Evolutionary conservation across 2,888 invertebrate species (phyloP), one percentile per base, ranked within the genome.

Genomic region (Agonopterix subpropinquella): DNA sequence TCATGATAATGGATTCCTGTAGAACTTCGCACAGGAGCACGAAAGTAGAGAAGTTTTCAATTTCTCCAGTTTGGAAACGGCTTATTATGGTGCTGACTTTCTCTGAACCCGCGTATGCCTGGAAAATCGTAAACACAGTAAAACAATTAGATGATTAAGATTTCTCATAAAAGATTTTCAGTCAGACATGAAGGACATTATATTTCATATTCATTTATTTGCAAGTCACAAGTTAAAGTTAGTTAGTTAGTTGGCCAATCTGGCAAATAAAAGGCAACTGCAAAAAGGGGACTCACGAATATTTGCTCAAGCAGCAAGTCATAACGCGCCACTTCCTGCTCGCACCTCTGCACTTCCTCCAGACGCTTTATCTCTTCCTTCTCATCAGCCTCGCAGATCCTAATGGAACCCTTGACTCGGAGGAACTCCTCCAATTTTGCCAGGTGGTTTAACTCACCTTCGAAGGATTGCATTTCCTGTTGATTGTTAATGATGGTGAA

Each of bases 381-480:
- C 63, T 92, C 92, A 58, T 95, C 93, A 9, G 95, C 83, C 72
- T 95, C 94, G 18, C 91, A 91, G 77, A 94, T 92, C 46, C 95
- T 89, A 56, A 92, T 91, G 57, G 96, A 95, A 0, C 95, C 94
- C 76, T 97, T 97, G 1, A 94, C 91, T 8, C 93, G 92, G 47
- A 97, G 91, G 70, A 97, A 97, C 68, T 95, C 93, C 66, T 95
- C 93, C 45, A 97, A 80, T 61, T 95, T 95, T 9, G 93, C 91
- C 58, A 96, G 93, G 66, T 96, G 94, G 70, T 97, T 96, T 41
- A 97, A 83, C 51, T 95, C 93, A 2, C 96, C 89, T 70, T 96
- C 94, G 63, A 96, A 91, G 55, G 96, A 94, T 73, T 96, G 92
- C 95, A 97, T 96, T 83, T 97, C 97, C 85, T 93, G 62, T 39